phyloP scores from a whole-genome alignment of 2,888 invertebrate species.

The Helicoverpa assulta region DNA sequence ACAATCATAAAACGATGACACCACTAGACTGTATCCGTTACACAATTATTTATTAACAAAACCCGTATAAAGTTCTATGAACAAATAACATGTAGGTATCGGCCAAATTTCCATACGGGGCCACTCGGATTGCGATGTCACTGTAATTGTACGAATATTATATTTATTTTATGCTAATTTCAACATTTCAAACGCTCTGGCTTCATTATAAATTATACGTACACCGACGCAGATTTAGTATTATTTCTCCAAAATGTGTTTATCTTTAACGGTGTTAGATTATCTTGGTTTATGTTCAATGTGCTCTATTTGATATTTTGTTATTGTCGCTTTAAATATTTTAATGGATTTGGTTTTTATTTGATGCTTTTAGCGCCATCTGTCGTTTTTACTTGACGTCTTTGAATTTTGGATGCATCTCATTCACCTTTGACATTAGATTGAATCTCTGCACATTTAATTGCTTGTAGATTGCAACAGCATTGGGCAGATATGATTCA shows the following conservation, averaged over 20 bases:
- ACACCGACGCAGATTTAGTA: constrained; percentile 55
- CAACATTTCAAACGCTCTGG: constrained; percentile 70
- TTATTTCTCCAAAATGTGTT: constrained; percentile 64
- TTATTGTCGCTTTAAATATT: constrained; percentile 54
- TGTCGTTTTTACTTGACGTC: constrained; percentile 18
- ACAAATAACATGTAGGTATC: constrained; percentile 65
- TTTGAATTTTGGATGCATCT: constrained; percentile 30
- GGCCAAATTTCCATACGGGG: constrained; percentile 75
- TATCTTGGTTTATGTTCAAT: constrained; percentile 62
- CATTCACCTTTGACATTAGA: constrained; percentile 46
- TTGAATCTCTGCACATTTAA: constrained; percentile 4
- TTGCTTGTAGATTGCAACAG: background rate
- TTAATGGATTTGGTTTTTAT: constrained; percentile 30
- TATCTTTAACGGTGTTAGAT: constrained; percentile 72
- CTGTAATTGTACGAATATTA: constrained; percentile 84
- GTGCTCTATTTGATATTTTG: constrained; percentile 59
- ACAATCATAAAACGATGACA: constrained; percentile 50
- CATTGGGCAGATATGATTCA: background rate
- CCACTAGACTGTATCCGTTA: constrained; percentile 56
- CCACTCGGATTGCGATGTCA: constrained; percentile 74
- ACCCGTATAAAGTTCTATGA: constrained; percentile 58
- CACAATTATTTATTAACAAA: constrained; percentile 62
- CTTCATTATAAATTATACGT: constrained; percentile 67
- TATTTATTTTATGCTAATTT: constrained; percentile 85
- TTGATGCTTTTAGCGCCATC: constrained; percentile 40